Conservation (phyloP, 2,113 vertebrate genomes). For the Diadophis punctatus region DNA sequence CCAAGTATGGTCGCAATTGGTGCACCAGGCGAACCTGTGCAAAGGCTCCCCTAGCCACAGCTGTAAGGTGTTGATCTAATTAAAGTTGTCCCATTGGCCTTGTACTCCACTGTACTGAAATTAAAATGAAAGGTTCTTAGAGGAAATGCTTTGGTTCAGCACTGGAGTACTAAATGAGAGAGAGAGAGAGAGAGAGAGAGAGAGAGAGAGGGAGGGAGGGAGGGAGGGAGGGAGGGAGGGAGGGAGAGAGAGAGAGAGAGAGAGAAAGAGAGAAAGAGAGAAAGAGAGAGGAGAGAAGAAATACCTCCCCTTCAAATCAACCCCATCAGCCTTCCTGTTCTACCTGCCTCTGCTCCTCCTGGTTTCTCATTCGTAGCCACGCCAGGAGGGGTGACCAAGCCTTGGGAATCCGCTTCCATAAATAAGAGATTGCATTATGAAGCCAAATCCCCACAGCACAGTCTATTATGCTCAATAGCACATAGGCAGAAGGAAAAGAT, state of each 20-base stretch:
- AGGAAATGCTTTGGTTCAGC: neutral
- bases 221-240: too few relatives aligned
- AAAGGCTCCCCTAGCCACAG: too few relatives aligned
- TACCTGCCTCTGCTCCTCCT: neutral
- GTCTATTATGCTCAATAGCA: neutral
- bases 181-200: too few relatives aligned
- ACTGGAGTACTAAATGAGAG: neutral
- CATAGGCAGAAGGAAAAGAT: neutral
- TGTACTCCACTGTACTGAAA: neutral
- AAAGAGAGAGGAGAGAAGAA: neutral
- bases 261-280: too few relatives aligned
- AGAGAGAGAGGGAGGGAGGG: too few relatives aligned
- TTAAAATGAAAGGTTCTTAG: neutral
- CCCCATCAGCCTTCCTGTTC: neutral
- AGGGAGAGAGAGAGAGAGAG: too few relatives aligned
- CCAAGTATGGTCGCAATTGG: too few relatives aligned
- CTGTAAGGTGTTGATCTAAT: too few relatives aligned
- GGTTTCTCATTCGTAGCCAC: neutral
- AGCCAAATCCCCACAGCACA: neutral
- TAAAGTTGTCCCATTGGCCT: neutral
- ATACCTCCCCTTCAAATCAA: neutral
- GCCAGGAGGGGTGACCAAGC: neutral
- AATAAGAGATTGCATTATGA: neutral
- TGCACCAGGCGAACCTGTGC: too few relatives aligned
- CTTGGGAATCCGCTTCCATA: neutral